Conservation (phyloP, 64 coral and sea anemone species). For the Montipora efflorescens region DNA sequence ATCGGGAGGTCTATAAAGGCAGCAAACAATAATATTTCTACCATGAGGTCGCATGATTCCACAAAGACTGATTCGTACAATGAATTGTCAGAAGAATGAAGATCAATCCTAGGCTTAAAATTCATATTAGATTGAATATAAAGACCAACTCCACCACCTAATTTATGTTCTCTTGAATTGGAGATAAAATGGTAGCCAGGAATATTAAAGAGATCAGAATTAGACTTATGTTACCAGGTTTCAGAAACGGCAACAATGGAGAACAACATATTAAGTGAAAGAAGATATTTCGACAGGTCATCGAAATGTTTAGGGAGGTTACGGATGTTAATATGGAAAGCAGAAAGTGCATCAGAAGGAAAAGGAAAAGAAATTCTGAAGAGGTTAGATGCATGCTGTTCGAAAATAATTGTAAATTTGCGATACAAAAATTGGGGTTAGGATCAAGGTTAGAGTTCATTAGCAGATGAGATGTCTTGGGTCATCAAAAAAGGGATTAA, state of each 20-base stretch:
- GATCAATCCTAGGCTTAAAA: constrained; percentile 22
- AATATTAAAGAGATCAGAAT: neutral
- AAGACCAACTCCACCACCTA: neutral
- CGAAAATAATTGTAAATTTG: constrained; percentile 20
- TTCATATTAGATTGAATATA: neutral
- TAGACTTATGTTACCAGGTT: neutral
- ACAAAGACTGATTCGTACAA: neutral
- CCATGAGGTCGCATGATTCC: neutral
- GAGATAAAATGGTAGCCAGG: neutral
- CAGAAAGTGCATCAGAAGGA: constrained; percentile 15
- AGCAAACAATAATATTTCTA: neutral
- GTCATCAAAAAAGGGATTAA: constrained; percentile 75
- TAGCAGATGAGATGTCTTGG: constrained; percentile 56
- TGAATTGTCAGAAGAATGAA: constrained; percentile 24
- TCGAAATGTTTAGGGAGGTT: constrained; percentile 12
- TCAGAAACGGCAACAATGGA: neutral
- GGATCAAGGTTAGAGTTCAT: constrained; percentile 61
- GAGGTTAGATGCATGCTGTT: neutral
- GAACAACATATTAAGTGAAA: neutral
- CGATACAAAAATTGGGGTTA: constrained; percentile 15
- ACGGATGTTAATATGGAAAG: neutral
- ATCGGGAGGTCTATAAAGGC: neutral
- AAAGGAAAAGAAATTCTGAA: neutral
- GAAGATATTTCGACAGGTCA: constrained; percentile 6
- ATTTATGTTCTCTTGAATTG: neutral